Conservation (phyloP, 2,797 vertebrate genomes). For the Calcarius lapponicus region DNA sequence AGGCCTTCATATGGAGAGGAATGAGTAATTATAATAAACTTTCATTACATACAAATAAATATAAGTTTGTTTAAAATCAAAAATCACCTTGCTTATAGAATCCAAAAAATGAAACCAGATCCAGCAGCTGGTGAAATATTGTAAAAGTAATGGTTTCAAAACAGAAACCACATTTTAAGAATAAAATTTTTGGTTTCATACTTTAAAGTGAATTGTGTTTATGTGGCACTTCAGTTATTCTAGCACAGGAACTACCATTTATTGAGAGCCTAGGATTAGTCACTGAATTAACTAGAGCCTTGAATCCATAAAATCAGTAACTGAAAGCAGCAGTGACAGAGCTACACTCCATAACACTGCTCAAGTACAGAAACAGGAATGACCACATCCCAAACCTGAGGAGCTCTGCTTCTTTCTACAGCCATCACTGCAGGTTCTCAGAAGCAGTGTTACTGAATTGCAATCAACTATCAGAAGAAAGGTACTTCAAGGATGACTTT, state of each 20-base stretch:
- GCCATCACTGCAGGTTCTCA: not conserved
- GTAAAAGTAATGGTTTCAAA: not conserved
- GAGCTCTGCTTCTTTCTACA: not conserved
- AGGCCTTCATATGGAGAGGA: not conserved
- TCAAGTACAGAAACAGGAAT: not conserved
- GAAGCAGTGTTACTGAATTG: not conserved
- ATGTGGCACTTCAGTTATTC: not conserved
- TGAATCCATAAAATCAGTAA: not conserved
- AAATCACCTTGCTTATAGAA: not conserved
- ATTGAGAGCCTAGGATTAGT: not conserved
- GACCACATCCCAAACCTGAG: not conserved
- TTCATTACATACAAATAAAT: not conserved
- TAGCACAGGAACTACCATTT: not conserved
- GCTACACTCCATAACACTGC: not conserved
- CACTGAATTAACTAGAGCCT: not conserved
- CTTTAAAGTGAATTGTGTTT: not conserved
- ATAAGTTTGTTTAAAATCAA: not conserved
- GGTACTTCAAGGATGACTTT: not conserved
- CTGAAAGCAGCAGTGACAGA: not conserved
- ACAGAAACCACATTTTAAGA: not conserved
- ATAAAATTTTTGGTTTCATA: not conserved
- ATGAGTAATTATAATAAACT: not conserved
- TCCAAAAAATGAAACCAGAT: not conserved
- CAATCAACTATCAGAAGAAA: not conserved
- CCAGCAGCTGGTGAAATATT: not conserved